Percentiles rank a stretch among this genome's conserved stretches.
Conservation (phyloP, 64 coral and sea anemone genomes). For the Pocillopora verrucosa region DNA sequence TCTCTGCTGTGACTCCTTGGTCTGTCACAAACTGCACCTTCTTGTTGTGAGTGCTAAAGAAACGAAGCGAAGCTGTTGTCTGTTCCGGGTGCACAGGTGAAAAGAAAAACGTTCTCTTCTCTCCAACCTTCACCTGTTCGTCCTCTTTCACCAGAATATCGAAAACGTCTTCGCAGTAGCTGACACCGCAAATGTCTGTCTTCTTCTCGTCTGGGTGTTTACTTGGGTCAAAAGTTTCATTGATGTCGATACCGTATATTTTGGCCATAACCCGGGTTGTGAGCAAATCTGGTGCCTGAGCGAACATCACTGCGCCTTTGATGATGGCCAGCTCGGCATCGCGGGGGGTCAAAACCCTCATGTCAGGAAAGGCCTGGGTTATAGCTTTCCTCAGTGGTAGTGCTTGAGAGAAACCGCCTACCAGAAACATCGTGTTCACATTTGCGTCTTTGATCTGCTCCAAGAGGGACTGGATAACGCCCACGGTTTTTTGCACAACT, state of each 20-base stretch:
- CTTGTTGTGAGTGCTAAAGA: slow-evolving; percentile 54
- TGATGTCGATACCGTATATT: slow-evolving; percentile 63
- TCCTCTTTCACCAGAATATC: slow-evolving; percentile 59
- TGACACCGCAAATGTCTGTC: slow-evolving; percentile 20
- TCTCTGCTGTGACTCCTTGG: slow-evolving; percentile 47
- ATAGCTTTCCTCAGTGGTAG: slow-evolving; percentile 58
- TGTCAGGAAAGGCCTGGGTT: slow-evolving; percentile 44
- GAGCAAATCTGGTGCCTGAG: slow-evolving; percentile 53
- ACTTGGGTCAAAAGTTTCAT: slow-evolving; percentile 25
- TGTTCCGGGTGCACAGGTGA: slow-evolving; percentile 35
- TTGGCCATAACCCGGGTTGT: slow-evolving; percentile 63
- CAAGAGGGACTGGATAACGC: slow-evolving; percentile 36
- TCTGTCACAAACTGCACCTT: slow-evolving; percentile 47
- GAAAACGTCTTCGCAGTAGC: slow-evolving; percentile 55
- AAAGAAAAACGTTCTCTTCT: slow-evolving; percentile 53
- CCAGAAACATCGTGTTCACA: slow-evolving; percentile 76
- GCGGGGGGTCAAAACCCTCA: slow-evolving; percentile 54
- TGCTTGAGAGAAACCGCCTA: slow-evolving; percentile 75
- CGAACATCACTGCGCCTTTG: slow-evolving; percentile 72
- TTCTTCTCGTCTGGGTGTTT: slow-evolving; percentile 52
- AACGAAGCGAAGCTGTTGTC: slow-evolving; percentile 22
- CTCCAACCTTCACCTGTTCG: slow-evolving; percentile 56
- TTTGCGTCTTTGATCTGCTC: slow-evolving; percentile 24
- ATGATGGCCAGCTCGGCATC: slow-evolving; percentile 78
- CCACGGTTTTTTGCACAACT: slow-evolving; percentile 55